These are phyloP conservation scores for Hiodon tergisus DNA, from an alignment of 2,113 vertebrate genomes.

Conservation along the genomic window DNA sequence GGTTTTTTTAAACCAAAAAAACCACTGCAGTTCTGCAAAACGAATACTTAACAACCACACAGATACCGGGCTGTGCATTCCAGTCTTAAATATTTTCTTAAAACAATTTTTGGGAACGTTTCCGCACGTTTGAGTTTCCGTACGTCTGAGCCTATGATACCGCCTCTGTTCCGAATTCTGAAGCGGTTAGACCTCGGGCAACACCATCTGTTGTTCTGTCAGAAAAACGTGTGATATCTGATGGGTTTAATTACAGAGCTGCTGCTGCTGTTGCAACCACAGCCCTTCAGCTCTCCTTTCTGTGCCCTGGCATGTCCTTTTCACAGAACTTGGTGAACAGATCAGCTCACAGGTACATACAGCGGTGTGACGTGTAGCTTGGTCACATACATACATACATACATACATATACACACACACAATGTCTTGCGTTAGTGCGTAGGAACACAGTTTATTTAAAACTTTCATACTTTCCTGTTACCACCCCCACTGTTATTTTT, in stretches of 20 bases:
- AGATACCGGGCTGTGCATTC: neutral
- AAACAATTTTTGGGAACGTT: neutral
- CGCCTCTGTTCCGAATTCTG: constrained; percentile 5
- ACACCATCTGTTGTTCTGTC: constrained; percentile 29
- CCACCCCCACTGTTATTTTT: no score
- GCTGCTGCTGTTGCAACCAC: neutral
- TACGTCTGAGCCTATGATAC: neutral
- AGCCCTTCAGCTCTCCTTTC: neutral
- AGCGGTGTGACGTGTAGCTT: no score
- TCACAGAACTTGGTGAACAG: no score
- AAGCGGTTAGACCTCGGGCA: constrained; percentile 6
- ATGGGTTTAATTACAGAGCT: constrained; percentile 22
- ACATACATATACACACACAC: constrained; percentile 42
- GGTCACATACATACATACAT: constrained; percentile 55
- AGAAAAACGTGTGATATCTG: constrained; percentile 21
- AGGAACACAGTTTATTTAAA: no score
- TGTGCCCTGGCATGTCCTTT: neutral
- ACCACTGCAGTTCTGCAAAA: no score
- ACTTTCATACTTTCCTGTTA: no score
- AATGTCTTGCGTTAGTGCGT: neutral
- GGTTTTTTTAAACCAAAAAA: no score
- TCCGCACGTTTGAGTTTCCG: neutral
- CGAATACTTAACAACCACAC: neutral
- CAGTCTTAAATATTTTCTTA: neutral
- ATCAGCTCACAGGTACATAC: neutral